Percentiles rank a stretch among this genome's conserved stretches.
phyloP scores from a whole-genome alignment of 1,140 invertebrate genomes.

The Drosophila lini region DNA sequence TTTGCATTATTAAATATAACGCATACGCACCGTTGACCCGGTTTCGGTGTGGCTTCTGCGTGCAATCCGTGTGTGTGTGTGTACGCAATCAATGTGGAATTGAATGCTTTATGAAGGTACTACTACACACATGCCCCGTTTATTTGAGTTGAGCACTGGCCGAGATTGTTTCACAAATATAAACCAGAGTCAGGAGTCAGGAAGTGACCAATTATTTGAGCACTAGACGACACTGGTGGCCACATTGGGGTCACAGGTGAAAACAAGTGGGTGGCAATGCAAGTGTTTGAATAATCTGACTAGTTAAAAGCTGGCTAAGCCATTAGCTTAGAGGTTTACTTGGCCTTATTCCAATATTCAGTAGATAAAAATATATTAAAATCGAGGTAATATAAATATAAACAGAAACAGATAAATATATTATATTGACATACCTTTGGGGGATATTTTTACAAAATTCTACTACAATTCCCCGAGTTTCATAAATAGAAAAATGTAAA shows the following conservation, averaged over 20 bases:
- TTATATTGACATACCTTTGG: not conserved
- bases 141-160: slow-evolving; percentile 23
- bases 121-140: slow-evolving; percentile 13
- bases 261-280: not conserved
- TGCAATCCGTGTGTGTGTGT: not conserved
- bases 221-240: not conserved
- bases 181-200: slow-evolving; percentile 16
- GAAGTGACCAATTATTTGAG: slow-evolving; percentile 34
- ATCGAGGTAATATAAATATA: not conserved
- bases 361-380: not conserved
- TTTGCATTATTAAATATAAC: slow-evolving; percentile 75
- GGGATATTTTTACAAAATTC: not conserved
- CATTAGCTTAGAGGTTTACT: not conserved
- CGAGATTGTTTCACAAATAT: slow-evolving; percentile 42
- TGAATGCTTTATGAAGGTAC: slow-evolving; percentile 39
- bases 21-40: slow-evolving; percentile 69
- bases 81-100: slow-evolving; percentile 33
- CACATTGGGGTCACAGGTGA: slow-evolving; percentile 15
- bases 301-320: not conserved
- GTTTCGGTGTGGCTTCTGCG: slow-evolving; percentile 28
- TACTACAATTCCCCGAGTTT: not conserved
- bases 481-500: not conserved
- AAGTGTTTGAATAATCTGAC: slow-evolving; percentile 2
- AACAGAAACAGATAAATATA: not conserved
- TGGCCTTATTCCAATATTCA: no score